Evolutionary conservation across 2,888 invertebrate species (phyloP).

Genomic region (Ligdia adustata): DNA sequence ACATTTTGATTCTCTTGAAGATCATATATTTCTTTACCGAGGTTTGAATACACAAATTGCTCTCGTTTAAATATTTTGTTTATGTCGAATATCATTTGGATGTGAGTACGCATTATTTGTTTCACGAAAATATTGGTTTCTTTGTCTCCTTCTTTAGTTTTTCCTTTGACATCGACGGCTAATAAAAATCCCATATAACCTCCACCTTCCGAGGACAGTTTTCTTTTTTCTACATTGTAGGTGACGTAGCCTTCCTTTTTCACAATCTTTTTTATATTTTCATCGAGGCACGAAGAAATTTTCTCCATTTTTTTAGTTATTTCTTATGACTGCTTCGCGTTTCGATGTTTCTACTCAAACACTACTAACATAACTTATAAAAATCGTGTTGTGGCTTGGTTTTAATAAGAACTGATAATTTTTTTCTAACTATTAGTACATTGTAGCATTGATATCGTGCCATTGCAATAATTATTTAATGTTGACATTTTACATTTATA

Average conservation of each 20-base stretch:
- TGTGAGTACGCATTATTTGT: slow-evolving; percentile 41
- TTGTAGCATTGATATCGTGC: too few relatives aligned
- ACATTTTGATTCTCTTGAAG: slow-evolving; percentile 51
- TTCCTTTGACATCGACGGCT: slow-evolving; percentile 49
- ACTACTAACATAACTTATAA: background rate
- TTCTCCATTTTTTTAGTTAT: background rate
- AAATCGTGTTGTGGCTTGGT: background rate
- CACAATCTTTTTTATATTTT: slow-evolving; percentile 36
- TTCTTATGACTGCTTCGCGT: slow-evolving; percentile 1
- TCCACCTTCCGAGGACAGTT: slow-evolving; percentile 44
- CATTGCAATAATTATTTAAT: too few relatives aligned
- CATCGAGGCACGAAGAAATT: slow-evolving; percentile 22
- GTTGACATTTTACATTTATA: too few relatives aligned
- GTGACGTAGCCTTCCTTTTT: slow-evolving; percentile 39
- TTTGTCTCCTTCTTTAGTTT: slow-evolving; percentile 34
- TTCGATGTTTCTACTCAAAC: background rate
- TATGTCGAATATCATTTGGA: slow-evolving; percentile 46
- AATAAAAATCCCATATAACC: slow-evolving; percentile 53
- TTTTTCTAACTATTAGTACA: too few relatives aligned
- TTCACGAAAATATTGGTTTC: slow-evolving; percentile 58
- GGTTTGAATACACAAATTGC: slow-evolving; percentile 51
- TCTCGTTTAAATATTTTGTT: slow-evolving; percentile 50
- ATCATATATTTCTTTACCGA: slow-evolving; percentile 45
- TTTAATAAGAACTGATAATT: too few relatives aligned
- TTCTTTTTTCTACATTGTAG: slow-evolving; percentile 38